Percentiles rank a stretch among this genome's conserved stretches.
These are phyloP conservation scores for Sinohyriopsis cumingii DNA, from an alignment of 2,888 invertebrate genomes.

Conservation along the genomic window DNA sequence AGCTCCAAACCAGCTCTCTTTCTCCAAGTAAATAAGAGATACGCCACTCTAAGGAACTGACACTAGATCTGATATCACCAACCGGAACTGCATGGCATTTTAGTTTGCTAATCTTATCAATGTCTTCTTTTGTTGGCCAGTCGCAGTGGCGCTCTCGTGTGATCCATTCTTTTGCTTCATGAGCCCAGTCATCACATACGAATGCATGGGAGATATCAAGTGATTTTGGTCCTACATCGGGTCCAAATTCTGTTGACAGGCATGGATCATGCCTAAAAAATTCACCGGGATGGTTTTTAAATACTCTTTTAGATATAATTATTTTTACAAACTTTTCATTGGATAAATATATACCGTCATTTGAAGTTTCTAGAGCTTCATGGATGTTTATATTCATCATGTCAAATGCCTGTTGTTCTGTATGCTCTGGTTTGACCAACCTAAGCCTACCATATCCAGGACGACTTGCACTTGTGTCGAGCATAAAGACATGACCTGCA, in stretches of 20 bases:
- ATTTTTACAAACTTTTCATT: conserved; percentile 10
- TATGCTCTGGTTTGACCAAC: not conserved
- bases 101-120: conserved; percentile 3
- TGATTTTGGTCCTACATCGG: not conserved
- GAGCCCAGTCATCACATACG: conserved; percentile 8
- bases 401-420: not conserved
- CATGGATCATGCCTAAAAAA: conserved; percentile 6
- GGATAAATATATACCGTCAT: conserved; percentile 6
- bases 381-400: too few relatives aligned
- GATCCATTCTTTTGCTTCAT: conserved; percentile 11
- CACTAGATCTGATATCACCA: conserved; percentile 8
- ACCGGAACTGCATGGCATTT: conserved; percentile 13
- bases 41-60: conserved; percentile 11
- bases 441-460: conserved; percentile 11
- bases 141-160: conserved; percentile 2
- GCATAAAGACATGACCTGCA: not conserved
- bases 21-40: conserved; percentile 11
- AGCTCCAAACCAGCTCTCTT: conserved; percentile 18
- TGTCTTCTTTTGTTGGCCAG: conserved; percentile 7
- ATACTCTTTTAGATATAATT: not conserved
- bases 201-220: conserved; percentile 10
- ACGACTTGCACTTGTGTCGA: conserved; percentile 1
- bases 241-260: not conserved
- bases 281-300: not conserved
- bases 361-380: too few relatives aligned